phyloP scores from a whole-genome alignment of 2,888 invertebrate species.

The Xanthia togata region DNA sequence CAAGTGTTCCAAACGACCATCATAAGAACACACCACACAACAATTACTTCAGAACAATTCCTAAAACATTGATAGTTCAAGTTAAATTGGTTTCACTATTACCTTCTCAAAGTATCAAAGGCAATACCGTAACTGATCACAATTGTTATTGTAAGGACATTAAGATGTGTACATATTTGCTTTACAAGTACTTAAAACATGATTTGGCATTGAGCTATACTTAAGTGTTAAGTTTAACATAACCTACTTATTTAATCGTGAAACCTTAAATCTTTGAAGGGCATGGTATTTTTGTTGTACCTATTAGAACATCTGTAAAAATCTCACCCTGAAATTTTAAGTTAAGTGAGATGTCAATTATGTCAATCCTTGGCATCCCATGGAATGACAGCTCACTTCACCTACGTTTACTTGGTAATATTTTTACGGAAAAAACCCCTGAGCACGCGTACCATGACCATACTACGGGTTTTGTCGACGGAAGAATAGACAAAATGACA shows the following conservation, averaged over 20 bases:
- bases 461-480: too few species aligned
- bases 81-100: slow-evolving; percentile 54
- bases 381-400: too few species aligned
- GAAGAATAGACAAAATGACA: too few species aligned
- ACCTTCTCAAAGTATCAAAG: slow-evolving; percentile 67
- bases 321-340: too few species aligned
- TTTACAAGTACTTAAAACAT: slow-evolving; percentile 36
- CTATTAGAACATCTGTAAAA: neutral
- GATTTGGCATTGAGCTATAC: slow-evolving; percentile 51
- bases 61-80: slow-evolving; percentile 41
- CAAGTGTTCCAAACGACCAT: slow-evolving; percentile 57
- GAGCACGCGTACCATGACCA: too few species aligned
- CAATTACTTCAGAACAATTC: slow-evolving; percentile 5
- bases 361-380: too few species aligned
- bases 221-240: slow-evolving; percentile 30
- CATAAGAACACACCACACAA: slow-evolving; percentile 23
- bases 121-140: slow-evolving; percentile 69
- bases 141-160: slow-evolving; percentile 69
- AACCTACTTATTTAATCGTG: slow-evolving; percentile 30
- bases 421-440: too few species aligned
- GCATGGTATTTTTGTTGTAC: neutral
- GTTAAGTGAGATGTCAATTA: too few species aligned
- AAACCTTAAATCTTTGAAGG: slow-evolving; percentile 29
- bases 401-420: too few species aligned
- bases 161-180: slow-evolving; percentile 63